These are phyloP conservation scores for Oscheius sp. DNA, from an alignment of 2,888 invertebrate genomes.

Conservation along the genomic window DNA sequence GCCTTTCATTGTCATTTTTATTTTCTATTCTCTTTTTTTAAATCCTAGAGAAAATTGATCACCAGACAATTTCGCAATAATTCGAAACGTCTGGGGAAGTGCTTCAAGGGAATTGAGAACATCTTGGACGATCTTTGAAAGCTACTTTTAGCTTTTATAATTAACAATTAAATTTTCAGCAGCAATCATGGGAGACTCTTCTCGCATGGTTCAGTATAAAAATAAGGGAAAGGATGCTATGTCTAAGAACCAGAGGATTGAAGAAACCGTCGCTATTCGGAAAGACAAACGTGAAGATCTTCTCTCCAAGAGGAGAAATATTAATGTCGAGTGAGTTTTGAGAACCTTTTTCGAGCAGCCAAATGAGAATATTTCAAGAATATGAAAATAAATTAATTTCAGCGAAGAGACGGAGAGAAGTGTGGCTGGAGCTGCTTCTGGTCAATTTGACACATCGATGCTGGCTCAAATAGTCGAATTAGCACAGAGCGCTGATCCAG, in stretches of 20 bases:
- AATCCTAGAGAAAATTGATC: too few species aligned
- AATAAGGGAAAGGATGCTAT: conserved; percentile 99
- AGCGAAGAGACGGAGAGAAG: conserved; percentile 42
- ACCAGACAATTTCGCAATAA: too few species aligned
- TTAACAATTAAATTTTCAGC: background rate
- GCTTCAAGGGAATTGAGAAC: too few species aligned
- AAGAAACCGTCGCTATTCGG: conserved; percentile 77
- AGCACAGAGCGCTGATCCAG: conserved; percentile 82
- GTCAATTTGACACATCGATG: conserved; percentile 47
- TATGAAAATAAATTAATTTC: conserved; percentile 15
- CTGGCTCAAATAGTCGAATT: conserved; percentile 85
- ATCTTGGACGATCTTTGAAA: background rate
- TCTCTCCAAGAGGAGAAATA: conserved; percentile 92
- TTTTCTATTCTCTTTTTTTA: too few species aligned
- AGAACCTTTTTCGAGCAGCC: too few species aligned
- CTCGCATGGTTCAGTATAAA: conserved; percentile 79
- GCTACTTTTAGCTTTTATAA: background rate
- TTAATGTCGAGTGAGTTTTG: conserved; percentile 76
- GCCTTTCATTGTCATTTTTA: too few species aligned
- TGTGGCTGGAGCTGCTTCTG: conserved; percentile 32
- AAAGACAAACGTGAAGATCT: conserved; percentile 98
- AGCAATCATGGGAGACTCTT: conserved; percentile 28
- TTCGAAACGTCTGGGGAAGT: too few species aligned
- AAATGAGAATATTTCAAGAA: conserved; percentile 27
- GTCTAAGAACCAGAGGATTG: conserved; percentile 72